A percentile compares a stretch with the other conserved stretches of the same genome.
Evolutionary conservation across 1,140 invertebrate species (phyloP).

Genomic region (Melipona quadrifasciata): DNA sequence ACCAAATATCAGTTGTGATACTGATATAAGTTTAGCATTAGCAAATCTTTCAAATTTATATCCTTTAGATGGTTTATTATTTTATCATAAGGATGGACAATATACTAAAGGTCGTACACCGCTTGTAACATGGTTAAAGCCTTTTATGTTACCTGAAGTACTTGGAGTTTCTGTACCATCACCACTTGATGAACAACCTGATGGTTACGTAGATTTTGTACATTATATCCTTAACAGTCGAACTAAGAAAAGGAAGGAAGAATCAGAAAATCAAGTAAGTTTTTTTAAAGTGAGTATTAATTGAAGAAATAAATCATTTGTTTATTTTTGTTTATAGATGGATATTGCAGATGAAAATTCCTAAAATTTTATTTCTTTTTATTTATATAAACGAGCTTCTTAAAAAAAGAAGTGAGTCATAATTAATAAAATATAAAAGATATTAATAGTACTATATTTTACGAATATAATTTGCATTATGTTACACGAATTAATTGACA

Average conservation of each 20-base stretch:
- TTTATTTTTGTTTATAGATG: conserved; percentile 19
- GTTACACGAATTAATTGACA: conserved; percentile 22
- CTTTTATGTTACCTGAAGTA: conserved; percentile 93
- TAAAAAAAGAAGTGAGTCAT: not conserved
- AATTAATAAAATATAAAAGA: conserved; percentile 19
- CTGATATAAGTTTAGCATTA: conserved; percentile 72
- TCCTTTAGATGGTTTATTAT: conserved; percentile 89
- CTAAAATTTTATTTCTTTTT: conserved; percentile 26
- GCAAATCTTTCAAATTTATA: conserved; percentile 72
- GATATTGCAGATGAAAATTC: conserved; percentile 18
- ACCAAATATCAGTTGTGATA: conserved; percentile 79
- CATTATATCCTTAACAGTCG: conserved; percentile 63
- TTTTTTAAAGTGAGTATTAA: conserved; percentile 14
- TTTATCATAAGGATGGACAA: conserved; percentile 90
- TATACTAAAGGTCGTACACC: conserved; percentile 92
- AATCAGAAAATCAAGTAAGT: conserved; percentile 12
- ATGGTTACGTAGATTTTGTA: conserved; percentile 74
- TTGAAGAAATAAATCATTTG: not conserved
- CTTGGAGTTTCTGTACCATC: conserved; percentile 83
- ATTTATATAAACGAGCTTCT: conserved; percentile 22
- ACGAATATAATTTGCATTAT: not conserved
- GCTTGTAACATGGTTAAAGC: conserved; percentile 93
- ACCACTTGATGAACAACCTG: conserved; percentile 74
- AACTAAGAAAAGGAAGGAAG: conserved; percentile 24
- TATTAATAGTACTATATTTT: conserved; percentile 22